Evolutionary conservation across 1,140 invertebrate genomes (phyloP), one percentile per base, ranked within the genome.

Genomic region (Pseudomyrmex flavicornis): DNA sequence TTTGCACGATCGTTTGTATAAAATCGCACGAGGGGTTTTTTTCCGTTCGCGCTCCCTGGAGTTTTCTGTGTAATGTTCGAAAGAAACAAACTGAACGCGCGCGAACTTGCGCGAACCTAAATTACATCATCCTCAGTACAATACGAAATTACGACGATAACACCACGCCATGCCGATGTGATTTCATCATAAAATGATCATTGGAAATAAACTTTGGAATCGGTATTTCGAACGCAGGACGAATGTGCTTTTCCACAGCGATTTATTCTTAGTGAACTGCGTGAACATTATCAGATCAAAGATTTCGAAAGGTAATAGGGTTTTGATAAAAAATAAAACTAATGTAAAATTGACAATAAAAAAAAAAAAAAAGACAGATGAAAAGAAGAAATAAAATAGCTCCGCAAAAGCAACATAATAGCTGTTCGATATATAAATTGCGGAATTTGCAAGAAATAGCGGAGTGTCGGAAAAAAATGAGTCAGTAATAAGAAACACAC

Each of bases 21-120:
- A 79, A 79, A 20, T 77, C 75, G 68, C 62, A 46, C 61, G 35
- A 69, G 44, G 35, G 35, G 0, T 4, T 35, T 22, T 13, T 58
- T 17, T 17, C 52, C 52, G 35, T 35, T 48, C 65, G 76, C 65
- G 44, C 44, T 59, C 44, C 76, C 66, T 9, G 17, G 72, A 26
- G 44, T 70, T 61, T 80, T 80, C 76, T 80, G 76, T 80, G 76
- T 80, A 72, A 80, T 80, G 76, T 80, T 80, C 66, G 54, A 59
- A 70, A 58, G 54, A 72, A 80, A 76, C 22, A 66, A 17, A 66
- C 62, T 9, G 9, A 13, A 13, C 12, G n/a, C 54, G 44, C 13
- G 26, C n/a, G 8, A 58, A 68, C 50, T 46, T 48, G 63, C 17
- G 50, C 17, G 50, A 56, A n/a, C 3, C 10, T 52, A 59, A 17